Conservation (phyloP, 2,797 vertebrate genomes). For the Mormyrops boulengeri region DNA sequence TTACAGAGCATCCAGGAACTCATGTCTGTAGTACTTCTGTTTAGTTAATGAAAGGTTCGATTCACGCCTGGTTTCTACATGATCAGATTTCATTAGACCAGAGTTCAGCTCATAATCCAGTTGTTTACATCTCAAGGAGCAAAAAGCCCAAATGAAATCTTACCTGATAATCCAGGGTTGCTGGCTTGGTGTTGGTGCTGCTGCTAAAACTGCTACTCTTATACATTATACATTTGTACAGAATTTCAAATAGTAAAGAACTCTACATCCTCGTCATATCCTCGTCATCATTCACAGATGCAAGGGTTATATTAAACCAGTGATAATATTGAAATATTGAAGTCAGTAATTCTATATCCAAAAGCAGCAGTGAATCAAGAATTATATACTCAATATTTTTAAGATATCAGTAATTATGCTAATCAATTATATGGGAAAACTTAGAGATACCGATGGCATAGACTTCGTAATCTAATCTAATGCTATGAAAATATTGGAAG, state of each 20-base stretch:
- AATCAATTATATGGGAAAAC: not conserved
- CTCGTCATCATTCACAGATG: not conserved
- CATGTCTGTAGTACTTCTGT: conserved; percentile 10
- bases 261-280: not conserved
- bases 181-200: not conserved
- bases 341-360: not conserved
- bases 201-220: not conserved
- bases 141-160: not conserved
- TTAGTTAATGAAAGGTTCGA: conserved; percentile 14
- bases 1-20: conserved; percentile 6
- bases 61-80: not conserved
- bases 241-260: not conserved
- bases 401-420: not conserved
- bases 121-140: conserved; percentile 4
- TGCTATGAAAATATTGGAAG: not conserved
- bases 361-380: not conserved
- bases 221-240: not conserved
- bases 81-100: conserved; percentile 9
- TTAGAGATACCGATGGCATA: not conserved
- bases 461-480: not conserved
- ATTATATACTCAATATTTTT: not conserved
- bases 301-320: not conserved
- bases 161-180: not conserved
- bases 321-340: not conserved
- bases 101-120: conserved; percentile 9